These are phyloP conservation scores for Alsophila aescularia DNA, from an alignment of 2,888 invertebrate species.

Conservation along the genomic window DNA sequence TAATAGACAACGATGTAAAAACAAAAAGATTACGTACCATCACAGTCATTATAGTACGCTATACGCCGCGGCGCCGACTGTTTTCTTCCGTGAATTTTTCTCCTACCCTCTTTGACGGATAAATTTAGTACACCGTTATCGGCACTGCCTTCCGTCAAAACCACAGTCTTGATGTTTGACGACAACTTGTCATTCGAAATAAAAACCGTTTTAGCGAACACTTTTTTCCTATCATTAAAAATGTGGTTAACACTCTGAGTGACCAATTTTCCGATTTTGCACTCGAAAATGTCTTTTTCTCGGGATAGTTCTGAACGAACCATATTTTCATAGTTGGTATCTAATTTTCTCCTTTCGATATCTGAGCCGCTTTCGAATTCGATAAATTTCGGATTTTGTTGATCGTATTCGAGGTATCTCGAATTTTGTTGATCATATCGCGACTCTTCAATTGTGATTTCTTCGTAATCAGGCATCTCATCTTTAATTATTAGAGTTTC, in stretches of 20 bases:
- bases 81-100: slow-evolving; percentile 72
- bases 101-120: slow-evolving; percentile 68
- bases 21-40: slow-evolving; percentile 53
- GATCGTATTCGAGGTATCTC: not conserved
- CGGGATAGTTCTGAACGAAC: slow-evolving; percentile 4
- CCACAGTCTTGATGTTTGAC: slow-evolving; percentile 50
- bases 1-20: not conserved
- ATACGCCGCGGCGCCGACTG: slow-evolving; percentile 74
- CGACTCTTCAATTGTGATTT: slow-evolving; percentile 9
- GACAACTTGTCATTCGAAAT: slow-evolving; percentile 54
- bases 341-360: not conserved
- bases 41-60: slow-evolving; percentile 57
- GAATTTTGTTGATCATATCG: not conserved
- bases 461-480: slow-evolving; percentile 17
- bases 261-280: slow-evolving; percentile 72
- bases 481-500: slow-evolving; percentile 20
- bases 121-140: slow-evolving; percentile 62
- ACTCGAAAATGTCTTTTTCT: slow-evolving; percentile 59
- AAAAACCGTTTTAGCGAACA: slow-evolving; percentile 75
- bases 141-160: slow-evolving; percentile 38
- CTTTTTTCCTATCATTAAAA: slow-evolving; percentile 66
- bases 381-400: not conserved
- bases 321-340: not conserved
- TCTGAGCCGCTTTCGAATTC: not conserved
- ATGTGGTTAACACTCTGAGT: slow-evolving; percentile 76